Percentiles rank a stretch among this genome's conserved stretches.
Conservation (phyloP, 2,113 vertebrate genomes). For the Paradoxurus hermaphroditus region DNA sequence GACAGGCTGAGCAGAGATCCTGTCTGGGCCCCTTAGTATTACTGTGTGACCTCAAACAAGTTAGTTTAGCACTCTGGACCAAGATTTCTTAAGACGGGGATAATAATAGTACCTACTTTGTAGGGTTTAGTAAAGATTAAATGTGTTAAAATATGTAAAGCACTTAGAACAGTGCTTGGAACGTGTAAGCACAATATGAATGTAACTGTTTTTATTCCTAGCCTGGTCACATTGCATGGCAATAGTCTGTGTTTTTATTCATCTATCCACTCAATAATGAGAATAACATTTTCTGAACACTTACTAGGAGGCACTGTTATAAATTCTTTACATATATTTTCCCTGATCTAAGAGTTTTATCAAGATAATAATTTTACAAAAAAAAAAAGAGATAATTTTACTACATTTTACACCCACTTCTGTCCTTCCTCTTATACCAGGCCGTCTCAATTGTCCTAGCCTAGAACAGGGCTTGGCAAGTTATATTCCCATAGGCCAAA, state of each 20-base stretch:
- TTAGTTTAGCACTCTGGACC: background rate
- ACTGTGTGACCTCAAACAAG: background rate
- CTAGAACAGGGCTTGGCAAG: background rate
- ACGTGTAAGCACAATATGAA: background rate
- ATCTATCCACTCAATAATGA: background rate
- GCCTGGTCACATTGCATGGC: background rate
- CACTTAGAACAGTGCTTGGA: background rate
- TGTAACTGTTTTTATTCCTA: background rate
- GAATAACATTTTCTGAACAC: background rate
- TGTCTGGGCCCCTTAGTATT: background rate
- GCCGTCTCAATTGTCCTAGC: background rate
- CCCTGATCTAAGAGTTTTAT: background rate
- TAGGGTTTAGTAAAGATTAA: background rate
- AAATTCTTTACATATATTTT: background rate
- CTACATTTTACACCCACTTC: background rate
- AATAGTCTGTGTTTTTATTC: background rate
- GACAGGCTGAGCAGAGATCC: background rate
- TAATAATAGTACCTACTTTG: background rate
- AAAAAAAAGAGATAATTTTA: background rate
- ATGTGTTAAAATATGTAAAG: background rate
- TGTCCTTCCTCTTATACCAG: background rate
- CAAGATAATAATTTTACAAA: background rate
- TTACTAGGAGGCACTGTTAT: background rate
- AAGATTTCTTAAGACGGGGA: background rate
- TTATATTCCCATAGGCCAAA: accelerated